Conservation (phyloP, 92 coral and sea anemone species). For the Bergia sp. region DNA sequence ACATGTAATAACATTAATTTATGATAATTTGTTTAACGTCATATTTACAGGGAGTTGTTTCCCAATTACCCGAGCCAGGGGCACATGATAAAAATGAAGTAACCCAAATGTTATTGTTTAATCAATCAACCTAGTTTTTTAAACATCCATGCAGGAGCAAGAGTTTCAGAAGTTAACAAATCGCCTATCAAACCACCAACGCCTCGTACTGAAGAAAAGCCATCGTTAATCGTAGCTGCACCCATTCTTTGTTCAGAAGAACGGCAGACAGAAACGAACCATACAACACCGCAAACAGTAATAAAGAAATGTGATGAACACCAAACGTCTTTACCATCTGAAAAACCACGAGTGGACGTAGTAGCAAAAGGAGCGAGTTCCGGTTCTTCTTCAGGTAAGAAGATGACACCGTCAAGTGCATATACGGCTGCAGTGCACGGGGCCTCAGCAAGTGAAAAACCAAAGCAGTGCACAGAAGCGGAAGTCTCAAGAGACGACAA, state of each 20-base stretch:
- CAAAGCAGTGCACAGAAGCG: not conserved
- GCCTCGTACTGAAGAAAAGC: not conserved
- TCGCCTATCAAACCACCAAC: not conserved
- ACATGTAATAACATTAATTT: no score
- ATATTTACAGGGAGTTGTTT: no score
- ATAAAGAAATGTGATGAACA: not conserved
- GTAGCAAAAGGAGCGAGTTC: constrained; percentile 16
- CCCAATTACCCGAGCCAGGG: no score
- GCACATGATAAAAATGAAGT: no score
- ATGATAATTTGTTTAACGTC: no score
- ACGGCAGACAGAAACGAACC: not conserved
- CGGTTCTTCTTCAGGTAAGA: not conserved
- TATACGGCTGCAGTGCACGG: not conserved
- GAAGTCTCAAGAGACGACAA: no score
- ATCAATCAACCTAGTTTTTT: not conserved
- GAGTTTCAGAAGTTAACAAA: not conserved
- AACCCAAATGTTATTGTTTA: not conserved
- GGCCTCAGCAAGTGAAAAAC: not conserved
- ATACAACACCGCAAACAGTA: not conserved
- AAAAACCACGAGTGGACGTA: not conserved
- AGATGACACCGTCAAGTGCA: not conserved
- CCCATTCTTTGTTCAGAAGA: constrained; percentile 15
- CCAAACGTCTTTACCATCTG: not conserved
- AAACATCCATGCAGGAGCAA: not conserved
- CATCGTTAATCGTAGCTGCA: not conserved